Conservation (phyloP, 2,113 vertebrate genomes). For the Pseudopodoces humilis region DNA sequence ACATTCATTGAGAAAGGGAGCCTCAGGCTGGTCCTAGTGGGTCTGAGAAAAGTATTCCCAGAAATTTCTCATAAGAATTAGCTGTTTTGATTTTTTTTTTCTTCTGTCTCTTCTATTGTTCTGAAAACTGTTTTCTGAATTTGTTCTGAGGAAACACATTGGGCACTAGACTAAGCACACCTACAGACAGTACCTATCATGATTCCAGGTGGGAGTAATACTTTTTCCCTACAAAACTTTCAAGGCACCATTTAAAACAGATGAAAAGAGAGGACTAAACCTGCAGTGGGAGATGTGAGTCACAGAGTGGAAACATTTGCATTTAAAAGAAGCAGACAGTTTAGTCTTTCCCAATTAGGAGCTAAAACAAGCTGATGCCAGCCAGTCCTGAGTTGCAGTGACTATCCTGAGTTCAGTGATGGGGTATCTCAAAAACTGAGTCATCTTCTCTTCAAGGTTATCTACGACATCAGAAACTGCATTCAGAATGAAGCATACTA, state of each 20-base stretch:
- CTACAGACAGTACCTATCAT: not conserved
- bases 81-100: not conserved
- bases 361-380: not conserved
- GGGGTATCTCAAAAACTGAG: not conserved
- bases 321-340: slow-evolving; percentile 45
- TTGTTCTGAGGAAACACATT: not conserved
- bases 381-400: not conserved
- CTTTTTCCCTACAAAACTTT: not conserved
- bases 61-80: not conserved
- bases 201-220: not conserved
- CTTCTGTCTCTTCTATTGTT: not conserved
- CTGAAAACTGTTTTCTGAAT: not conserved
- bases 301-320: slow-evolving; percentile 32
- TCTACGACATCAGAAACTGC: not conserved
- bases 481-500: not conserved
- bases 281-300: slow-evolving; percentile 17
- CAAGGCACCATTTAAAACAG: slow-evolving; percentile 1
- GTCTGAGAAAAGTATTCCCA: not conserved
- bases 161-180: not conserved
- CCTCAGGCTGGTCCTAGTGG: not conserved
- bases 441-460: slow-evolving; percentile 4
- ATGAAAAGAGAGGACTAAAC: slow-evolving; percentile 32
- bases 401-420: not conserved
- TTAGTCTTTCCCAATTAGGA: not conserved
- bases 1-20: not conserved